Evolutionary conservation across 2,888 invertebrate species (phyloP).

Genomic region (Ariolimax columbianus): DNA sequence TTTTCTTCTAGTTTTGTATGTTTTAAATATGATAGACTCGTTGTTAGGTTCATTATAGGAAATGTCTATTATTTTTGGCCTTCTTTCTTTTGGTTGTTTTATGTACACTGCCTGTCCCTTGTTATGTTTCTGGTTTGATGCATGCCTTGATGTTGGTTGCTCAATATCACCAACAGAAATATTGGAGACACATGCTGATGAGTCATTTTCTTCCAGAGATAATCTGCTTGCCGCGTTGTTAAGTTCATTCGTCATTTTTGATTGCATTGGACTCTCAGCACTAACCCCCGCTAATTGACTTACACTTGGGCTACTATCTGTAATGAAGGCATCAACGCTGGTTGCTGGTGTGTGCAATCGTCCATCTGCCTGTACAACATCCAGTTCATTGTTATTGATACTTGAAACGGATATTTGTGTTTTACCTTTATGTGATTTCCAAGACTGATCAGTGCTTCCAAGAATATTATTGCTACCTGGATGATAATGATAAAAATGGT

Average conservation of each 20-base stretch:
- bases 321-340: neutral
- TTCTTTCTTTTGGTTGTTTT: slow-evolving; percentile 16
- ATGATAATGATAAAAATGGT: neutral
- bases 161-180: neutral
- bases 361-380: neutral
- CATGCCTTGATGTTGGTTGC: no score
- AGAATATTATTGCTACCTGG: neutral
- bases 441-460: neutral
- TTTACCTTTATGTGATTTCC: neutral
- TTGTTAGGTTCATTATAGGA: slow-evolving; percentile 2
- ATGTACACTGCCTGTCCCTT: neutral
- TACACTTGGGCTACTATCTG: neutral
- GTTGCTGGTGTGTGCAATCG: neutral
- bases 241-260: neutral
- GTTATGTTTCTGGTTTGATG: neutral
- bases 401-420: neutral
- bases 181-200: neutral
- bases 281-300: neutral
- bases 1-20: slow-evolving; percentile 9
- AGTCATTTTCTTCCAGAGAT: slow-evolving; percentile 5
- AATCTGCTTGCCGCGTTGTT: neutral
- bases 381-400: neutral
- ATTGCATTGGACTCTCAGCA: neutral
- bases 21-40: slow-evolving; percentile 12
- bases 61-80: slow-evolving; percentile 21